Conservation (phyloP, 2,797 vertebrate species). For the Toxotes lorentzi region DNA sequence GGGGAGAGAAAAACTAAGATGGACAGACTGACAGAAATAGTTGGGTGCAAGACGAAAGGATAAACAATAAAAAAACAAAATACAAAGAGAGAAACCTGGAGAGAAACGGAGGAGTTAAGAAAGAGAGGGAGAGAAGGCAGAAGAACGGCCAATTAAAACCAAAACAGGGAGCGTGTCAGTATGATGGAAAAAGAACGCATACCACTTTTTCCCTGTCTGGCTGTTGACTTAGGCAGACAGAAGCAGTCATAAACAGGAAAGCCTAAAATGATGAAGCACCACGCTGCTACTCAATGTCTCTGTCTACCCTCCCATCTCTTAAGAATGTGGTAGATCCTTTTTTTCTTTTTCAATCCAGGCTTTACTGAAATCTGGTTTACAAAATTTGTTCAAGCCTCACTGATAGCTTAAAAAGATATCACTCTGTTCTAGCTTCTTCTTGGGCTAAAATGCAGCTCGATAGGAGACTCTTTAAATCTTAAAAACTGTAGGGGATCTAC, state of each 20-base stretch:
- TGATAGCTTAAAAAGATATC: not conserved
- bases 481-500: not conserved
- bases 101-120: slow-evolving; percentile 42
- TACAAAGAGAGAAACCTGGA: slow-evolving; percentile 18
- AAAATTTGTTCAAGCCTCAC: not conserved
- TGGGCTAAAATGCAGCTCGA: not conserved
- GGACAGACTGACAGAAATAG: slow-evolving; percentile 45
- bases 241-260: slow-evolving; percentile 76
- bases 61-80: slow-evolving; percentile 29
- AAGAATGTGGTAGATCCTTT: not conserved
- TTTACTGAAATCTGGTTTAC: not conserved
- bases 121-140: slow-evolving; percentile 29
- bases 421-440: not conserved
- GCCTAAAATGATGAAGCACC: slow-evolving; percentile 65
- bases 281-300: slow-evolving; percentile 29
- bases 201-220: slow-evolving; percentile 64
- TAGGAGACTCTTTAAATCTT: not conserved
- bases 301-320: slow-evolving; percentile 12
- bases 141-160: slow-evolving; percentile 73
- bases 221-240: slow-evolving; percentile 73
- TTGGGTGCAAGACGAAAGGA: slow-evolving; percentile 33
- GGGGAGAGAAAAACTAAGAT: slow-evolving; percentile 41
- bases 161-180: slow-evolving; percentile 63
- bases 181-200: slow-evolving; percentile 67
- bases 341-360: not conserved